These are phyloP conservation scores for Saccostrea glomerata DNA, from an alignment of 1,140 invertebrate species.

Conservation along the genomic window DNA sequence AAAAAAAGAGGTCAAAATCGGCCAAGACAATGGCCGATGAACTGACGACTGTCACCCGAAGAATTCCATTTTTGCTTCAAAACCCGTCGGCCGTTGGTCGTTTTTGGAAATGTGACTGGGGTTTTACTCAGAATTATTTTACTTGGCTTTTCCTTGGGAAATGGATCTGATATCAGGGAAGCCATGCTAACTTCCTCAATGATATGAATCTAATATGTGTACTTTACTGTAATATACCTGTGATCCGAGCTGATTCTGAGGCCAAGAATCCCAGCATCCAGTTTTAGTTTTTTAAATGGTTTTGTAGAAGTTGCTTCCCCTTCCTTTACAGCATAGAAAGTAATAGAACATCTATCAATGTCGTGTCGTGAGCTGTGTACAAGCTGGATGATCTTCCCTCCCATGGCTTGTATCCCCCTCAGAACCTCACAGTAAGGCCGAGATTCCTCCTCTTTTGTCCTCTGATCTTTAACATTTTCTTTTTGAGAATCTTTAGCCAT, in stretches of 20 bases:
- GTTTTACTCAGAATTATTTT: too few relatives aligned
- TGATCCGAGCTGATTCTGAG: neutral
- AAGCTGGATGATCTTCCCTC: neutral
- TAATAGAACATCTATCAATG: neutral
- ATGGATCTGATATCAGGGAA: too few relatives aligned
- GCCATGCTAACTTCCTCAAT: too few relatives aligned
- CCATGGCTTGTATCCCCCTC: neutral
- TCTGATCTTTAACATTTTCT: neutral
- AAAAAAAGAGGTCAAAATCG: too few relatives aligned
- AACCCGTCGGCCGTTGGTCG: too few relatives aligned
- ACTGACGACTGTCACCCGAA: too few relatives aligned
- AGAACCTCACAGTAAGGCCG: neutral
- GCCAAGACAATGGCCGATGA: too few relatives aligned
- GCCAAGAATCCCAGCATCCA: slow-evolving; percentile 26
- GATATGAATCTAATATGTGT: too few relatives aligned
- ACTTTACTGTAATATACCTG: neutral
- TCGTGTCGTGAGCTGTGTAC: neutral
- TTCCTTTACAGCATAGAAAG: slow-evolving; percentile 12
- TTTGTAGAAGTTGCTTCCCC: neutral
- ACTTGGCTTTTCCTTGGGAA: too few relatives aligned
- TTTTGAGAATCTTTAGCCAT: neutral
- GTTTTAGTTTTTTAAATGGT: slow-evolving; percentile 18
- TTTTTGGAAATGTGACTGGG: too few relatives aligned
- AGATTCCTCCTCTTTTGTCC: neutral
- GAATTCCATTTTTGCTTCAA: too few relatives aligned